A percentile compares a stretch with the other conserved stretches of the same genome.
Conservation (phyloP, 1,140 invertebrate species). For the Drosophila oshimai region DNA sequence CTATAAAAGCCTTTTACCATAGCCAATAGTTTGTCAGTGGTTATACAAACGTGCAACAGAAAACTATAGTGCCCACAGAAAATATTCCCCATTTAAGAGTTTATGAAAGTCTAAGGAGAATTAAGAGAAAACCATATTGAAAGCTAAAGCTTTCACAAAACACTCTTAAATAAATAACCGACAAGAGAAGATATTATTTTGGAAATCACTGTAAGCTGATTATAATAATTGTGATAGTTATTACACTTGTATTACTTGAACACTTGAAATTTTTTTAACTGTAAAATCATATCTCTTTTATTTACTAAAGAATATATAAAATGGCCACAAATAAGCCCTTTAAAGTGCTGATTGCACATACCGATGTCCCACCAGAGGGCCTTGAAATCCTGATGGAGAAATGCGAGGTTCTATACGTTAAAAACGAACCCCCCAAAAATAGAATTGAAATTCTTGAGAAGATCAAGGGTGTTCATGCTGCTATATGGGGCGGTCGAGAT, state of each 20-base stretch:
- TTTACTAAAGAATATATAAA: background rate
- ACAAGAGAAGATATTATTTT: background rate
- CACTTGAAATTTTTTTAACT: background rate
- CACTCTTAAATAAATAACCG: background rate
- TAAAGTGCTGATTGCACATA: conserved; percentile 83
- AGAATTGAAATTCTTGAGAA: conserved; percentile 85
- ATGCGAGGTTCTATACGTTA: conserved; percentile 60
- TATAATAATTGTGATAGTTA: too few relatives aligned
- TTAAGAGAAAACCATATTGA: background rate
- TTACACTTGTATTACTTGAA: too few relatives aligned
- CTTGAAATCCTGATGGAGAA: conserved; percentile 78
- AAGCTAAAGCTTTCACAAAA: background rate
- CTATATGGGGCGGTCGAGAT: conserved; percentile 88
- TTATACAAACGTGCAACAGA: background rate
- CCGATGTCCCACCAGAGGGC: conserved; percentile 75
- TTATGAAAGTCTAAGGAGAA: background rate
- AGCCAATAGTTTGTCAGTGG: background rate
- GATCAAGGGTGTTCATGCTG: conserved; percentile 86
- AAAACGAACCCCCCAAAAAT: conserved; percentile 57
- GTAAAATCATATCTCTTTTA: background rate
- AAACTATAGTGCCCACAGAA: background rate
- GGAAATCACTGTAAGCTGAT: background rate
- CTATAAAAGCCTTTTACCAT: background rate
- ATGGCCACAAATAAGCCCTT: conserved; percentile 53
- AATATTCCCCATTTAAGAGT: background rate